Percentiles rank a stretch among this genome's conserved stretches.
phyloP scores from a whole-genome alignment of 2,888 invertebrate species.

The Megastigmus dorsalis region DNA sequence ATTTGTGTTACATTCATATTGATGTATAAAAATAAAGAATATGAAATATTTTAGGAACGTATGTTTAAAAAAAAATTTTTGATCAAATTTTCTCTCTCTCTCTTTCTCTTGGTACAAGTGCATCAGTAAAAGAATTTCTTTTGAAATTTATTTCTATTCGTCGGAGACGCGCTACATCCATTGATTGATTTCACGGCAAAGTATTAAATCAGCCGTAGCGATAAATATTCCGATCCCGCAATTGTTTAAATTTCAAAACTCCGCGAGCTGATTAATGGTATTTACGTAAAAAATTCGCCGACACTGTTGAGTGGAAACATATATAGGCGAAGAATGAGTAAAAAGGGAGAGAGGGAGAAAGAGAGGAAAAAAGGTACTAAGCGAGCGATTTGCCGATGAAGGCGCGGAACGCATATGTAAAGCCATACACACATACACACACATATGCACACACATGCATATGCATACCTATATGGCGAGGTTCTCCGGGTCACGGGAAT shows the following conservation, averaged over 20 bases:
- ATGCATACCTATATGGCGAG: slow-evolving; percentile 33
- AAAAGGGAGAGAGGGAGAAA: neutral
- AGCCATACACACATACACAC: neutral
- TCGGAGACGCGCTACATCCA: too few species aligned
- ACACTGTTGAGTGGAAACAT: slow-evolving; percentile 1
- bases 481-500: slow-evolving; percentile 53
- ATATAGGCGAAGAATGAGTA: neutral
- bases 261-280: slow-evolving; percentile 33
- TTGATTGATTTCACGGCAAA: slow-evolving; percentile 14
- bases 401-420: slow-evolving; percentile 13
- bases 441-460: neutral
- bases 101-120: too few species aligned
- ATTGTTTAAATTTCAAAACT: slow-evolving; percentile 46
- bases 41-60: too few species aligned
- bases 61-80: too few species aligned
- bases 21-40: too few species aligned
- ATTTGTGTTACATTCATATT: too few species aligned
- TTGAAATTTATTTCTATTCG: too few species aligned
- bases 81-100: too few species aligned
- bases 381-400: slow-evolving; percentile 23
- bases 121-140: too few species aligned
- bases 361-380: neutral
- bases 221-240: slow-evolving; percentile 36
- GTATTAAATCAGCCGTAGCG: neutral
- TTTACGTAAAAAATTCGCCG: slow-evolving; percentile 32